phyloP scores from a whole-genome alignment of 2,888 invertebrate species.

The Iphiclides podalirius region DNA sequence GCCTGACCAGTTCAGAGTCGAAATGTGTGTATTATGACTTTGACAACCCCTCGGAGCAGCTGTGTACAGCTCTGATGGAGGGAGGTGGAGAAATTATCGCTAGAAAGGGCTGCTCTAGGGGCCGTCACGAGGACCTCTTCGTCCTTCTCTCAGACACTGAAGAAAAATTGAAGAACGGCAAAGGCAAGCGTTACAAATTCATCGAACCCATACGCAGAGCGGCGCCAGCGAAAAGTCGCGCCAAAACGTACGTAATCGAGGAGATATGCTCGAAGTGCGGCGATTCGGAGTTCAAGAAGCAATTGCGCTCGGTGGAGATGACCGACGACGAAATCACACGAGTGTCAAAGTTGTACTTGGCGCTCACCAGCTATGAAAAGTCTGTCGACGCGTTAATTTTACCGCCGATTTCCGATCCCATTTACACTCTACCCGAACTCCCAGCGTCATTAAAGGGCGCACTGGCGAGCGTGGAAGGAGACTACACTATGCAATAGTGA shows the following conservation, averaged over 20 bases:
- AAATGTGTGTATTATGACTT: constrained; percentile 69
- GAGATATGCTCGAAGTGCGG: constrained; percentile 63
- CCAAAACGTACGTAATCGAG: constrained; percentile 46
- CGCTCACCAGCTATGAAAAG: constrained; percentile 59
- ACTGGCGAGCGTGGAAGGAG: constrained; percentile 51
- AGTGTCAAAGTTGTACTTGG: constrained; percentile 59
- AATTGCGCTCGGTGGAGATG: constrained; percentile 57
- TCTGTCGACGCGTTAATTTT: constrained; percentile 52
- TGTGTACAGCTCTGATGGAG: constrained; percentile 61
- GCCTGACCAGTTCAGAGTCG: constrained; percentile 58
- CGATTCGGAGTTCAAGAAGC: constrained; percentile 58
- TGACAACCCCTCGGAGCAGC: constrained; percentile 59
- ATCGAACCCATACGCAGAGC: constrained; percentile 57
- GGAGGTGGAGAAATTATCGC: constrained; percentile 65
- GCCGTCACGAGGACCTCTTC: constrained; percentile 44
- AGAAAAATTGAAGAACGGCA: constrained; percentile 37
- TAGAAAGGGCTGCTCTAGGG: constrained; percentile 40
- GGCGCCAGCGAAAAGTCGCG: constrained; percentile 37
- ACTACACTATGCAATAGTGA: constrained; percentile 46
- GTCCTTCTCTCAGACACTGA: constrained; percentile 48
- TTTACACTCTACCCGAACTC: constrained; percentile 61
- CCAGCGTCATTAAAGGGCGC: constrained; percentile 53
- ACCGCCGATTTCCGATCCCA: constrained; percentile 66
- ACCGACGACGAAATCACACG: constrained; percentile 60
- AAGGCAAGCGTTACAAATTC: constrained; percentile 53